phyloP scores from a whole-genome alignment of 2,113 vertebrate genomes.

The Eleginops maclovinus region DNA sequence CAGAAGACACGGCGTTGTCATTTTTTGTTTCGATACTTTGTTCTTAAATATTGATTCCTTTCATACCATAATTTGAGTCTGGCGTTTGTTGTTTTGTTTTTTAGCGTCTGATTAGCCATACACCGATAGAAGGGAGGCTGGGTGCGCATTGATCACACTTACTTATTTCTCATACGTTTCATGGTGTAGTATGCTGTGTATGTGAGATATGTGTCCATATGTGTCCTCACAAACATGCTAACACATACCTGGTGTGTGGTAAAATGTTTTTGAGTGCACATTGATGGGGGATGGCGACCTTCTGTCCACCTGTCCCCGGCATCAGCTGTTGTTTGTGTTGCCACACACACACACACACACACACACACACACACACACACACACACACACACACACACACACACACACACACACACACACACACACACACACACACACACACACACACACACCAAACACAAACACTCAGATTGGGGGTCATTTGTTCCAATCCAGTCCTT shows the following conservation, averaged over 20 bases:
- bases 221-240: slow-evolving; percentile 3
- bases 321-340: slow-evolving; percentile 64
- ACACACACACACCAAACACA: slow-evolving; percentile 8
- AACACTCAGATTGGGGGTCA: slow-evolving; percentile 16
- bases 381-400: slow-evolving; percentile 8
- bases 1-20: slow-evolving; percentile 53
- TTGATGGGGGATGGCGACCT: slow-evolving; percentile 41
- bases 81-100: slow-evolving; percentile 10
- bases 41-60: slow-evolving; percentile 53
- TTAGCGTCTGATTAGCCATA: slow-evolving; percentile 19
- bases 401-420: slow-evolving; percentile 22
- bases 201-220: not conserved
- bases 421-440: slow-evolving; percentile 16
- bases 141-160: slow-evolving; percentile 2
- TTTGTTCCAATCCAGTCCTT: slow-evolving; percentile 41
- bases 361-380: slow-evolving; percentile 10
- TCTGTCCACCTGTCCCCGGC: slow-evolving; percentile 60
- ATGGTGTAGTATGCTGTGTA: not conserved
- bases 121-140: slow-evolving; percentile 5
- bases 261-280: slow-evolving; percentile 20
- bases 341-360: slow-evolving; percentile 20
- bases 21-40: slow-evolving; percentile 26
- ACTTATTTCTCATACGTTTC: not conserved
- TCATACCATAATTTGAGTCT: slow-evolving; percentile 24
- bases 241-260: slow-evolving; percentile 39